Conservation (phyloP, 2,797 vertebrate species). For the Iguana delicatissima region DNA sequence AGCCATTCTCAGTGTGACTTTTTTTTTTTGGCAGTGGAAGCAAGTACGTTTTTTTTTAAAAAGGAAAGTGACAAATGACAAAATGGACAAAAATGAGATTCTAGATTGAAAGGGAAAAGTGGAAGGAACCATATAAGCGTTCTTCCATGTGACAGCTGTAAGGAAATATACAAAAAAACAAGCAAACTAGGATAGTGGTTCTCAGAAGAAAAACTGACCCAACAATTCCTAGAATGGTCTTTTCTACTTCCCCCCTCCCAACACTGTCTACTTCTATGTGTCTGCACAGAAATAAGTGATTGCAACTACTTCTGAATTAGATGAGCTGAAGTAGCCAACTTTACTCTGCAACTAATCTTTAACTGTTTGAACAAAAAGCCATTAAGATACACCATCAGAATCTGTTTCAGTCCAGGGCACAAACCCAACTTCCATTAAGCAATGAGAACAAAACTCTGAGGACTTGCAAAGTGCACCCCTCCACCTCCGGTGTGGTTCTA, state of each 20-base stretch:
- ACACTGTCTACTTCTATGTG: no score
- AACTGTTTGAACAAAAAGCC: not conserved
- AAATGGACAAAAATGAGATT: not conserved
- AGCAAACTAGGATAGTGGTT: not conserved
- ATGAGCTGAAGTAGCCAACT: not conserved
- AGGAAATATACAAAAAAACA: not conserved
- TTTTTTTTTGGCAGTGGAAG: no score
- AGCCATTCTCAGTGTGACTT: not conserved
- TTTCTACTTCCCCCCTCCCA: no score
- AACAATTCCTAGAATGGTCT: no score
- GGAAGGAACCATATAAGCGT: not conserved
- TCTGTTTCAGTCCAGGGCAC: not conserved
- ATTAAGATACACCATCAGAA: not conserved
- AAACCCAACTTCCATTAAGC: not conserved
- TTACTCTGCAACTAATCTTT: no score
- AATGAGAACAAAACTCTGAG: not conserved
- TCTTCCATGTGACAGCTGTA: not conserved
- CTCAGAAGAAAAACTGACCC: no score
- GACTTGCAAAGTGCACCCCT: not conserved
- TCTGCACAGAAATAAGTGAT: no score
- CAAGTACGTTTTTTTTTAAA: not conserved
- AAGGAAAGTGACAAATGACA: not conserved
- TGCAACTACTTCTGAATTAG: no score
- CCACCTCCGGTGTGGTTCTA: no score
- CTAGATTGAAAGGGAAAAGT: not conserved